Evolutionary conservation across 2,113 vertebrate species (phyloP).

Genomic region (Noctilio leporinus): DNA sequence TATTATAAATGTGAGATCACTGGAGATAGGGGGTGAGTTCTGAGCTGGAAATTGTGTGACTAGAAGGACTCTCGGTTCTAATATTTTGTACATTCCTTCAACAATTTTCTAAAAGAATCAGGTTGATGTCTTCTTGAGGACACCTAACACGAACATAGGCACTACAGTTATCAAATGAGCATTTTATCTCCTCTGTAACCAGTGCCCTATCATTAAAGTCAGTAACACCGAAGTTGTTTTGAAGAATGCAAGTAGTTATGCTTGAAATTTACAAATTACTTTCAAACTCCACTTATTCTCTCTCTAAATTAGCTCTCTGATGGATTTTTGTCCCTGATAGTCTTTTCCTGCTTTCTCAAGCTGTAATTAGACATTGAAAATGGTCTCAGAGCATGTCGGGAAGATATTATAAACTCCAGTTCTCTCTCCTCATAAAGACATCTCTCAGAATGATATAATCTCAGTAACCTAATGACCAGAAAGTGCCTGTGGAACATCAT

Average conservation of each 20-base stretch:
- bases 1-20: not conserved
- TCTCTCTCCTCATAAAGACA: constrained; percentile 58
- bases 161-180: not conserved
- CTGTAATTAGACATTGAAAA: constrained; percentile 69
- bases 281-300: constrained; percentile 42
- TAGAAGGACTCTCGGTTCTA: not conserved
- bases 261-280: constrained; percentile 47
- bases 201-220: constrained; percentile 23
- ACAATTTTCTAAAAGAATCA: not conserved
- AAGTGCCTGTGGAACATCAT: constrained; percentile 21
- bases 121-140: not conserved
- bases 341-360: constrained; percentile 45
- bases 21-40: not conserved
- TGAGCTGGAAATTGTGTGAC: not conserved
- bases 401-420: constrained; percentile 35
- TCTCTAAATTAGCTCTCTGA: constrained; percentile 55
- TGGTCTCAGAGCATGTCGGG: constrained; percentile 15
- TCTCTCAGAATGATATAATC: constrained; percentile 40
- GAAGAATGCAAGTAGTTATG: constrained; percentile 22
- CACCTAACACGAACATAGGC: not conserved
- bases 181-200: constrained; percentile 48
- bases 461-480: constrained; percentile 58
- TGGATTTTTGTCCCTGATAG: not conserved
- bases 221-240: constrained; percentile 43
- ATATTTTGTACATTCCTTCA: not conserved